phyloP scores from a whole-genome alignment of 1,140 invertebrate genomes.

The Psix sp. region DNA sequence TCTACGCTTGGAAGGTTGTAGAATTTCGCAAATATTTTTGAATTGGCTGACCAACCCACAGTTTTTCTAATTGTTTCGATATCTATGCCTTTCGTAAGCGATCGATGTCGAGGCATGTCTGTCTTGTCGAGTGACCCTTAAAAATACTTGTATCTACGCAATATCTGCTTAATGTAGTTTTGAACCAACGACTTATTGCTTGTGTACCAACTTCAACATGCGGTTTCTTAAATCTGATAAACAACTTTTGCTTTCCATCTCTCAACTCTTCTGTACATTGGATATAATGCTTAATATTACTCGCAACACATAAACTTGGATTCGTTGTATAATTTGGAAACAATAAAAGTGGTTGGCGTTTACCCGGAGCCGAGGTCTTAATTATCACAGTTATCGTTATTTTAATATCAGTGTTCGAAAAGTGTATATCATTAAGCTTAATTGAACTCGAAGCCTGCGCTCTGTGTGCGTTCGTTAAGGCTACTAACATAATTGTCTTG shows the following conservation, averaged over 20 bases:
- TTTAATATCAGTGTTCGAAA: neutral
- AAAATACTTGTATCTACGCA: slow-evolving; percentile 52
- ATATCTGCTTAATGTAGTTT: slow-evolving; percentile 33
- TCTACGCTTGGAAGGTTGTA: slow-evolving; percentile 40
- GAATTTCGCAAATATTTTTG: slow-evolving; percentile 58
- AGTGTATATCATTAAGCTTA: slow-evolving; percentile 5
- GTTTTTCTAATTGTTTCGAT: slow-evolving; percentile 54
- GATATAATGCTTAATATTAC: slow-evolving; percentile 10
- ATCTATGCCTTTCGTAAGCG: slow-evolving; percentile 28
- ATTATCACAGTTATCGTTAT: slow-evolving; percentile 13
- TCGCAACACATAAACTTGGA: slow-evolving; percentile 7
- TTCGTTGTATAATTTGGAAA: neutral
- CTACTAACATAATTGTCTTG: slow-evolving; percentile 14
- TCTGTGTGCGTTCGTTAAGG: slow-evolving; percentile 8
- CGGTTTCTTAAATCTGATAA: slow-evolving; percentile 53
- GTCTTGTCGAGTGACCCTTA: slow-evolving; percentile 50
- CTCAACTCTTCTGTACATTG: neutral
- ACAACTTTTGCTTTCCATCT: slow-evolving; percentile 20
- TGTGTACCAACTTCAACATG: slow-evolving; percentile 45
- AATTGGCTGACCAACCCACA: slow-evolving; percentile 58
- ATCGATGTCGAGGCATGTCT: slow-evolving; percentile 54
- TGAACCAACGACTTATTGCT: slow-evolving; percentile 58
- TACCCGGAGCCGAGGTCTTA: slow-evolving; percentile 8
- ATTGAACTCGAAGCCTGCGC: slow-evolving; percentile 8
- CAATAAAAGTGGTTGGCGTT: neutral